Conservation (phyloP, 2,797 vertebrate genomes). For the Pangasius macronema region DNA sequence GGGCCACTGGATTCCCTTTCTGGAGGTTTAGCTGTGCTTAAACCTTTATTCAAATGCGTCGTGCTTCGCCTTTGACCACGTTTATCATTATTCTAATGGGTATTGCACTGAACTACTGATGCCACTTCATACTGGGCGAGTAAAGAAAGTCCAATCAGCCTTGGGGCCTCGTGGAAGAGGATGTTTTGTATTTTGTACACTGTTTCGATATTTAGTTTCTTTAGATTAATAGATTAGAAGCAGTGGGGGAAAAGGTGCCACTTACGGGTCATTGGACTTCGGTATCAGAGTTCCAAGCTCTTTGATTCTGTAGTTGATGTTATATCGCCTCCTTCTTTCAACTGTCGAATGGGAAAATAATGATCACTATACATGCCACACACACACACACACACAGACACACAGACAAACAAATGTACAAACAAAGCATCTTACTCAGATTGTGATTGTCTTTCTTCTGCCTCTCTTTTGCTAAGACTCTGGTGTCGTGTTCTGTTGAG, state of each 20-base stretch:
- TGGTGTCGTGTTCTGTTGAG: conserved; percentile 87
- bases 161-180: neutral
- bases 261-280: conserved; percentile 98
- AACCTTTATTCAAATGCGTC: conserved; percentile 70
- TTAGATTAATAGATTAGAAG: neutral
- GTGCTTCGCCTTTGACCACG: conserved; percentile 70
- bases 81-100: conserved; percentile 47
- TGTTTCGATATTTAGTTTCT: neutral
- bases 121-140: conserved; percentile 3
- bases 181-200: neutral
- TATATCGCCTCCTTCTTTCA: conserved; percentile 96
- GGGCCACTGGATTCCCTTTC: conserved; percentile 66
- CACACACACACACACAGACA: neutral
- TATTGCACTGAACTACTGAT: conserved; percentile 29
- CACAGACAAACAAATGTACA: neutral
- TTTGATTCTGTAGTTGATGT: conserved; percentile 99
- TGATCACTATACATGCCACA: neutral
- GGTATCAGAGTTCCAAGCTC: conserved; percentile 98
- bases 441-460: conserved; percentile 99
- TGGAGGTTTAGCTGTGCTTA: conserved; percentile 54
- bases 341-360: conserved; percentile 73
- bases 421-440: conserved; percentile 83
- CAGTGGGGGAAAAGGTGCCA: conserved; percentile 57
- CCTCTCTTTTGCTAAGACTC: conserved; percentile 92
- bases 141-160: neutral